Percentiles rank a stretch among this genome's conserved stretches.
Conservation (phyloP, 1,140 invertebrate species). For the Drosophila parabipectinata region DNA sequence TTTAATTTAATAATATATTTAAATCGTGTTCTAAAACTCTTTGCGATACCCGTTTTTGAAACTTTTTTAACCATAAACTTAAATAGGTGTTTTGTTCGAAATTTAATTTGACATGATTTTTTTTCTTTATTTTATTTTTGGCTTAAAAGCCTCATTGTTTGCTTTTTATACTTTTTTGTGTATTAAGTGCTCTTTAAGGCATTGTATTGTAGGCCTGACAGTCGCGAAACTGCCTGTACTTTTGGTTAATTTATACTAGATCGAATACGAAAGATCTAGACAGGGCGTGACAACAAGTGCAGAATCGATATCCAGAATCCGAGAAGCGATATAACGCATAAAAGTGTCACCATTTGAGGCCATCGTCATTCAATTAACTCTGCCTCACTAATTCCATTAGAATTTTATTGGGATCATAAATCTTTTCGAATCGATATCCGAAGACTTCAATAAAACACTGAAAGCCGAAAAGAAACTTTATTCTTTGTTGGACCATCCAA, state of each 20-base stretch:
- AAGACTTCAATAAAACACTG: conserved; percentile 3
- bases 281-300: conserved; percentile 37
- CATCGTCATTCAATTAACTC: conserved; percentile 36
- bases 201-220: neutral
- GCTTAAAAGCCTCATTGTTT: conserved; percentile 4
- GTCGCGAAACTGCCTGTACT: conserved; percentile 13
- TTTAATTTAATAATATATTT: conserved; percentile 29
- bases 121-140: neutral
- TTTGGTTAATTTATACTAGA: conserved; percentile 10
- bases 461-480: neutral
- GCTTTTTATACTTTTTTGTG: neutral
- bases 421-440: conserved; percentile 14
- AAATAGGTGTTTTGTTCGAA: conserved; percentile 27
- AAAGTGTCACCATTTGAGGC: conserved; percentile 34
- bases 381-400: conserved; percentile 46
- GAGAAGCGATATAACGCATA: conserved; percentile 3
- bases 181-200: neutral
- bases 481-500: conserved; percentile 15
- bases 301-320: conserved; percentile 4
- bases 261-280: conserved; percentile 6
- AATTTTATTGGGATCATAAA: conserved; percentile 46
- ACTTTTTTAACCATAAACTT: conserved; percentile 16
- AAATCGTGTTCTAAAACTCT: neutral
- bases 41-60: neutral
- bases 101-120: conserved; percentile 32